Conservation (phyloP, 2,797 vertebrate species). For the Pampus argenteus region DNA sequence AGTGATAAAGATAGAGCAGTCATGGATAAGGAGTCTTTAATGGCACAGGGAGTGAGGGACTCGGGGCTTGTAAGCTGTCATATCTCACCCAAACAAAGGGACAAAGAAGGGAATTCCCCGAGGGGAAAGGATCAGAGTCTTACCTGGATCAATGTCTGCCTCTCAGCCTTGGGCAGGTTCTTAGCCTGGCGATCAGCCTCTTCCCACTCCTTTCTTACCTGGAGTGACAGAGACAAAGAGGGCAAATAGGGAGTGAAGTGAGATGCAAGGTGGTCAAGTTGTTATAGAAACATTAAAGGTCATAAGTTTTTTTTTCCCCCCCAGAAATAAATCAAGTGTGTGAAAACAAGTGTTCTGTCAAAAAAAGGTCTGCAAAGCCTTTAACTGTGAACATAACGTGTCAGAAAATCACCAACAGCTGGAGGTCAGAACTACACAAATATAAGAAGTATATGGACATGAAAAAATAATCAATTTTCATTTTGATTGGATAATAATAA, state of each 20-base stretch:
- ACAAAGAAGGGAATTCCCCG: conserved; percentile 46
- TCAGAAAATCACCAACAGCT: not conserved
- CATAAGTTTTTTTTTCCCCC: conserved; percentile 9
- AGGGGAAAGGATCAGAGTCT: conserved; percentile 55
- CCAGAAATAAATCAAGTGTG: not conserved
- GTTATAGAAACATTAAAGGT: not conserved
- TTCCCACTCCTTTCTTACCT: conserved; percentile 99
- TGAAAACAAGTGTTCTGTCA: not conserved
- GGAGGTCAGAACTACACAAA: not conserved
- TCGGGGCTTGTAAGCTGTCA: conserved; percentile 44
- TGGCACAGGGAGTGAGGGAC: conserved; percentile 57
- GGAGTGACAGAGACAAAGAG: conserved; percentile 5
- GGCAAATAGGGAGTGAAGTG: not conserved
- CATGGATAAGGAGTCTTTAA: conserved; percentile 59
- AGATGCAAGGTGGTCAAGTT: not conserved
- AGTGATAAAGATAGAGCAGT: conserved; percentile 72
- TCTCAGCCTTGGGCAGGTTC: conserved; percentile 96
- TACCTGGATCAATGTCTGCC: conserved; percentile 97
- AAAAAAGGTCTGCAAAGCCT: not conserved
- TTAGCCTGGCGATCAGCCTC: conserved; percentile 95
- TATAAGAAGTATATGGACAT: not conserved
- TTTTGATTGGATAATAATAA: not conserved
- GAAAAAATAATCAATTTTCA: not conserved
- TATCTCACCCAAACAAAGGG: conserved; percentile 64
- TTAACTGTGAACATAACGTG: not conserved